Conservation (phyloP, 2,888 invertebrate genomes). For the Euspilapteryx auroguttella region DNA sequence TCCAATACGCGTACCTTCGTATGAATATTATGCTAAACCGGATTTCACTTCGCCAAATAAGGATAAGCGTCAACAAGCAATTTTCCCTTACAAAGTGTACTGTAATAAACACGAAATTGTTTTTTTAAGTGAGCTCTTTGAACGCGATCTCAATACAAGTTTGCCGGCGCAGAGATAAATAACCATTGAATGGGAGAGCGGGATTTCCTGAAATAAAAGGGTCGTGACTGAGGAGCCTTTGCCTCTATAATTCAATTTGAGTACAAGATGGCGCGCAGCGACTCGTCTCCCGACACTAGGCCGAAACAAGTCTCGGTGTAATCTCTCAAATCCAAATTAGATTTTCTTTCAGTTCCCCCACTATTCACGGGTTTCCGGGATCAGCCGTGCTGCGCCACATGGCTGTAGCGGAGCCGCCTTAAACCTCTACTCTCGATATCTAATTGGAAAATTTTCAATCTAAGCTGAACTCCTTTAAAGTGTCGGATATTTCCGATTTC, state of each 20-base stretch:
- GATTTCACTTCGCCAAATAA: too few relatives aligned
- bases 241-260: slow-evolving; percentile 38
- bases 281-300: slow-evolving; percentile 33
- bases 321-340: slow-evolving; percentile 60
- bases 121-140: too few relatives aligned
- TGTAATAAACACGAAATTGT: too few relatives aligned
- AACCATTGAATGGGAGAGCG: slow-evolving; percentile 12
- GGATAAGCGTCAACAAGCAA: too few relatives aligned
- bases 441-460: too few relatives aligned
- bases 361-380: slow-evolving; percentile 33
- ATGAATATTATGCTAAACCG: too few relatives aligned
- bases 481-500: too few relatives aligned
- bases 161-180: slow-evolving; percentile 11
- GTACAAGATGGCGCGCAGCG: slow-evolving; percentile 24
- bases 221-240: slow-evolving; percentile 20
- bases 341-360: slow-evolving; percentile 52
- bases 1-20: too few relatives aligned
- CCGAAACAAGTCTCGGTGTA: slow-evolving; percentile 53
- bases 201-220: slow-evolving; percentile 23
- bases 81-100: too few relatives aligned
- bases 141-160: too few relatives aligned
- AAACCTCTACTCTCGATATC: slow-evolving; percentile 16
- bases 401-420: slow-evolving; percentile 18
- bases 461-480: too few relatives aligned
- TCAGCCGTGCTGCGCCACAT: slow-evolving; percentile 11